Percentiles rank a stretch among this genome's conserved stretches.
phyloP scores from a whole-genome alignment of 2,888 invertebrate species.

The Syrphus vitripennis region DNA sequence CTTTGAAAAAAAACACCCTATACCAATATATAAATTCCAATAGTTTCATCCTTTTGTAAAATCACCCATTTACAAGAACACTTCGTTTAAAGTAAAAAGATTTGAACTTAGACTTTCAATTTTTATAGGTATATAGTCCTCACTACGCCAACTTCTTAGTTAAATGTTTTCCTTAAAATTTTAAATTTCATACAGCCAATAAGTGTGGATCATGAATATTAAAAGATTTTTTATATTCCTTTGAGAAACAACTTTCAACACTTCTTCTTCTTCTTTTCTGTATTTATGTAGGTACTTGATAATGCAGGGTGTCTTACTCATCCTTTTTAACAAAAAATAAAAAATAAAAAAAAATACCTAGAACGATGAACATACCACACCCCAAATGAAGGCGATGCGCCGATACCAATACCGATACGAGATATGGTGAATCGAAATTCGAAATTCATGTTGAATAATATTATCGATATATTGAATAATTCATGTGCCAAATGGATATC shows the following conservation, averaged over 20 bases:
- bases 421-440: slow-evolving; percentile 25
- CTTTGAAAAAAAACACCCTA: no score
- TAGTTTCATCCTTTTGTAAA: no score
- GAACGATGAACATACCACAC: background rate
- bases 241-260: slow-evolving; percentile 15
- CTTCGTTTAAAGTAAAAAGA: no score
- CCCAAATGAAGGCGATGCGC: background rate
- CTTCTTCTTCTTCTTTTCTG: background rate
- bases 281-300: background rate
- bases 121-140: no score
- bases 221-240: background rate
- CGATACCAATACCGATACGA: background rate
- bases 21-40: no score
- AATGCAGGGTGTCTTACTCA: background rate
- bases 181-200: background rate
- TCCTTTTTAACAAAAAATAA: background rate
- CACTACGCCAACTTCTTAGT: no score
- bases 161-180: background rate
- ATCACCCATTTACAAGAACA: no score
- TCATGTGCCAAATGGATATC: slow-evolving; percentile 63
- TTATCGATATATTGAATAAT: slow-evolving; percentile 64
- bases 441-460: slow-evolving; percentile 52
- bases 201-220: slow-evolving; percentile 1
- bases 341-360: no score
- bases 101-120: no score